A percentile compares a stretch with the other conserved stretches of the same genome.
Evolutionary conservation across 2,888 invertebrate species (phyloP).

Genomic region (Drymonia ruficornis): DNA sequence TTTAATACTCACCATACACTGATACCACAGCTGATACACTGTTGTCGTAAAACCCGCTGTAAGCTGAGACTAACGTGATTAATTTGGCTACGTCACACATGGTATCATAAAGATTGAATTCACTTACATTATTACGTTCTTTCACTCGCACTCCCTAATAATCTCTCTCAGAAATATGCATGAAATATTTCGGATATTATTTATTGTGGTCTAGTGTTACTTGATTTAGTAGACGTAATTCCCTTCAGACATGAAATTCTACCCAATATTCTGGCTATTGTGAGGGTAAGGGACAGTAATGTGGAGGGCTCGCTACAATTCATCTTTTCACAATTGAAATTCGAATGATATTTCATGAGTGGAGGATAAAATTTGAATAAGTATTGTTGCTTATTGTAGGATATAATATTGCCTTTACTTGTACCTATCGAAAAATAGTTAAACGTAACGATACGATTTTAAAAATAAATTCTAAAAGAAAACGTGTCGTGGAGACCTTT

Average conservation of each 20-base stretch:
- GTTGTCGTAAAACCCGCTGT: too few species aligned
- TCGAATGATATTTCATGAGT: slow-evolving; percentile 6
- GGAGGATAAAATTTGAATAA: neutral
- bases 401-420: neutral
- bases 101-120: too few species aligned
- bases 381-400: neutral
- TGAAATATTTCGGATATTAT: neutral
- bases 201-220: slow-evolving; percentile 10
- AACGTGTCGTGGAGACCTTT: too few species aligned
- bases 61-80: too few species aligned
- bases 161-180: too few species aligned
- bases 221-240: slow-evolving; percentile 31
- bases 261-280: slow-evolving; percentile 11
- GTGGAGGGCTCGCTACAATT: slow-evolving; percentile 5
- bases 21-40: too few species aligned
- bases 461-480: too few species aligned
- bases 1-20: too few species aligned
- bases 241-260: slow-evolving; percentile 21
- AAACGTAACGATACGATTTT: neutral
- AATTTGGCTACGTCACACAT: too few species aligned
- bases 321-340: slow-evolving; percentile 7
- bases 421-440: too few species aligned
- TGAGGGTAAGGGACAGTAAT: neutral
- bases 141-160: too few species aligned
- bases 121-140: too few species aligned